Conservation (phyloP, 1,140 invertebrate species). For the Ruditapes philippinarum region DNA sequence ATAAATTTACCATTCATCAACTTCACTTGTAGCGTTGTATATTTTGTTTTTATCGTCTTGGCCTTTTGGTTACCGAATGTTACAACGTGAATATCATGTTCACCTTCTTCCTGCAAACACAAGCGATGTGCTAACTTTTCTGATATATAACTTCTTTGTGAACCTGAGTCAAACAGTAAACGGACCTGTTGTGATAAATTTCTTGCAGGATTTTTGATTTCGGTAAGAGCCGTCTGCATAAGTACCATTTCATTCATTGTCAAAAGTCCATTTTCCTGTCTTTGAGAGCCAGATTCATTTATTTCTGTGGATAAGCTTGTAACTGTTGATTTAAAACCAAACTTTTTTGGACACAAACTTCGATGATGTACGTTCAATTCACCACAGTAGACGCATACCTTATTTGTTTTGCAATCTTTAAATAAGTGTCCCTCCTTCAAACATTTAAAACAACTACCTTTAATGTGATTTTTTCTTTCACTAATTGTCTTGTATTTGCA, state of each 20-base stretch:
- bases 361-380: conserved; percentile 26
- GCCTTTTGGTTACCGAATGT: conserved; percentile 2
- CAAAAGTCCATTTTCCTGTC: neutral
- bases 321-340: neutral
- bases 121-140: neutral
- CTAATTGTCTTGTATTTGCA: conserved; percentile 5
- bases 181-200: neutral
- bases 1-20: conserved; percentile 17
- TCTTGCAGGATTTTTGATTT: neutral
- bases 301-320: neutral
- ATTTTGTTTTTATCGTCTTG: neutral
- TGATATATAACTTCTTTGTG: conserved; percentile 8
- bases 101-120: neutral
- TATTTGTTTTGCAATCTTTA: neutral
- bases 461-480: neutral
- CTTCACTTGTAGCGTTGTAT: neutral
- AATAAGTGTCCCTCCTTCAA: neutral
- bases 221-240: conserved; percentile 32
- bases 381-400: conserved; percentile 32
- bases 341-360: conserved; percentile 41
- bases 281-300: neutral
- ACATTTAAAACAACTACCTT: conserved; percentile 27
- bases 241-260: conserved; percentile 39
- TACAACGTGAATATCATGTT: neutral
- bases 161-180: conserved; percentile 7